Conservation (phyloP, 2,113 vertebrate species). For the Cyprinodon variegatus region DNA sequence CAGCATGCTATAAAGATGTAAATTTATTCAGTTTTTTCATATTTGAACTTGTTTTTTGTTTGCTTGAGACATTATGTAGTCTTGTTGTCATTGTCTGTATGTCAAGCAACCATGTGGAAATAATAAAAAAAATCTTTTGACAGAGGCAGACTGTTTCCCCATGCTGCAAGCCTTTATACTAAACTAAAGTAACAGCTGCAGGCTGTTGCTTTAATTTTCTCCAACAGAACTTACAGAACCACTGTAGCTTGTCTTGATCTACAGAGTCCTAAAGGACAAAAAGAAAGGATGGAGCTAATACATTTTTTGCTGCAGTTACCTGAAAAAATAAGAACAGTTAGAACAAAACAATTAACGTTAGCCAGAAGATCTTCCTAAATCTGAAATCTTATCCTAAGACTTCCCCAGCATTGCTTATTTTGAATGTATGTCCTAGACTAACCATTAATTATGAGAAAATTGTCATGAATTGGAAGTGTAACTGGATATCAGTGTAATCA, state of each 20-base stretch:
- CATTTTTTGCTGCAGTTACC: constrained; percentile 4
- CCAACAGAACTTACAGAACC: neutral
- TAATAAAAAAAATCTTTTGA: neutral
- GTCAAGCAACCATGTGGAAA: neutral
- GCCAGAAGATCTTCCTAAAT: neutral
- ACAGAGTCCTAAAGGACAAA: neutral
- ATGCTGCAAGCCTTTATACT: neutral
- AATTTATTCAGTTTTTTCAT: neutral
- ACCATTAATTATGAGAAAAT: neutral
- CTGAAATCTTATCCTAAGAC: no score
- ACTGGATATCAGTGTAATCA: no score
- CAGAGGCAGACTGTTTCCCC: neutral
- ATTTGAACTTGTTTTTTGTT: neutral
- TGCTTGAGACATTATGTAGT: neutral
- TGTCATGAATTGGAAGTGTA: no score
- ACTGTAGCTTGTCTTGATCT: neutral
- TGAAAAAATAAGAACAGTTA: constrained; percentile 17
- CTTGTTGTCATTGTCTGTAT: neutral
- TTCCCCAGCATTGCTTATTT: neutral
- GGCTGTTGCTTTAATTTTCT: neutral
- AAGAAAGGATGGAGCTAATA: constrained; percentile 5
- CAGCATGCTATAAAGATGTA: neutral
- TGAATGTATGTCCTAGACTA: neutral
- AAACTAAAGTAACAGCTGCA: constrained; percentile 2
- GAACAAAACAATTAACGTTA: constrained; percentile 9